Base-by-base conservation (phyloP, 2,113 vertebrate genomes). In the Gymnobelideus leadbeateri region DNA sequence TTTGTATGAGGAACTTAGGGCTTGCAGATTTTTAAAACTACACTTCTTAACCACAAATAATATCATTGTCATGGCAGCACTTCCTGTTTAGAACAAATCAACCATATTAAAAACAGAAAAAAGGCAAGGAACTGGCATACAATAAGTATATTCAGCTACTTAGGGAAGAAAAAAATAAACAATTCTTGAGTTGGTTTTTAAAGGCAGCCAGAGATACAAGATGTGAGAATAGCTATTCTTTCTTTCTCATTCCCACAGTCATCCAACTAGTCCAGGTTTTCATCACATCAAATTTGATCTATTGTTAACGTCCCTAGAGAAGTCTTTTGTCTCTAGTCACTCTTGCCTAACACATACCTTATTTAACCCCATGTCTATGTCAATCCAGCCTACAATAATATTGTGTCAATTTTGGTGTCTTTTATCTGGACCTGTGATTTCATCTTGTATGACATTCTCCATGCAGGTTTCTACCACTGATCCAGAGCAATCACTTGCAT, bases 31-130 rank as follows among this genome's bases (percentile, higher is more conserved):
- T 90, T 94, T 77, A n/a, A 91, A 95, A 94, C 51, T 46, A 23
- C 55, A 2, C 46, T 89, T 92, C 93, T 95, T 55, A 96, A 97
- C 93, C 92, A 90, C 94, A 92, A 94, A 95, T 68, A 90, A 93
- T 25, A 92, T 93, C 96, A n/a, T 77, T 57, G 93, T 93, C 96
- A 92, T 50, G 3, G 94, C 19, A 51, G 96, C 92, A 51, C 95
- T 96, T 97, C 97, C 98, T 95, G 98, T 96, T 95, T 95, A 94
- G 91, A 93, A 94, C 52, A 77, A 84, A 92, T 54, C 93, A 23
- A 89, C 94, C 96, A 31, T 46, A 91, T 92, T 61, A 54, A 95
- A 96, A 93, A 93, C 95, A 90, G 94, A 95, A 92, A 55, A n/a
- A 93, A 51, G 77, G 91, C 94, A 8, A 46, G 92, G 92, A 51